A percentile compares a stretch with the other conserved stretches of the same genome.
Evolutionary conservation across 30 jellyfish, hydroid and myxozoan species (phyloP).

Genomic region (Morbakka virulenta): DNA sequence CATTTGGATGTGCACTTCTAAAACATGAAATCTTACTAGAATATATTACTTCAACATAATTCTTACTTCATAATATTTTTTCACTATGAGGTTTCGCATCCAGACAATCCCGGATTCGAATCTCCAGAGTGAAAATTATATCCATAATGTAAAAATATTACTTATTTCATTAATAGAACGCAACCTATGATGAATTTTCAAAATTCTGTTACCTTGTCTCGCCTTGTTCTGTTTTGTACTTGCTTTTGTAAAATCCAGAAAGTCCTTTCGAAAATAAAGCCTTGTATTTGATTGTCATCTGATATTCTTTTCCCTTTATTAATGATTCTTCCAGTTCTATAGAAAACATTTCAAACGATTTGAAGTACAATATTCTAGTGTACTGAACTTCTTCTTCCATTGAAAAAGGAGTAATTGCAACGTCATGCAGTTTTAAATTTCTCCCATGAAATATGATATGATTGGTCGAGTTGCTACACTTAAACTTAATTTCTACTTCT

Average conservation of each 20-base stretch:
- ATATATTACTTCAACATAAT: too few species aligned
- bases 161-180: too few species aligned
- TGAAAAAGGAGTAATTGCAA: constrained; percentile 19
- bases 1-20: too few species aligned
- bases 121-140: too few species aligned
- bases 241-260: constrained; percentile 90
- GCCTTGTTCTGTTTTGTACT: constrained; percentile 62
- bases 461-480: constrained; percentile 55
- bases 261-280: constrained; percentile 58
- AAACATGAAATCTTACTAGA: too few species aligned
- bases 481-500: constrained; percentile 37
- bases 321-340: constrained; percentile 58
- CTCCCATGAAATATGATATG: constrained; percentile 79
- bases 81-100: too few species aligned
- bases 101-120: too few species aligned
- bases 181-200: too few species aligned
- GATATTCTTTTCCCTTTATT: constrained; percentile 51
- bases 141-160: too few species aligned
- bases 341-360: constrained; percentile 57
- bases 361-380: constrained; percentile 33
- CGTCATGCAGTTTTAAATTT: constrained; percentile 28
- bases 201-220: constrained; percentile 52
- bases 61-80: too few species aligned
- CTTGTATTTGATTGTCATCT: constrained; percentile 54
- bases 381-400: constrained; percentile 12